A percentile compares a stretch with the other conserved stretches of the same genome.
Conservation (phyloP, 2,888 invertebrate species). For the Tridacna crocea region DNA sequence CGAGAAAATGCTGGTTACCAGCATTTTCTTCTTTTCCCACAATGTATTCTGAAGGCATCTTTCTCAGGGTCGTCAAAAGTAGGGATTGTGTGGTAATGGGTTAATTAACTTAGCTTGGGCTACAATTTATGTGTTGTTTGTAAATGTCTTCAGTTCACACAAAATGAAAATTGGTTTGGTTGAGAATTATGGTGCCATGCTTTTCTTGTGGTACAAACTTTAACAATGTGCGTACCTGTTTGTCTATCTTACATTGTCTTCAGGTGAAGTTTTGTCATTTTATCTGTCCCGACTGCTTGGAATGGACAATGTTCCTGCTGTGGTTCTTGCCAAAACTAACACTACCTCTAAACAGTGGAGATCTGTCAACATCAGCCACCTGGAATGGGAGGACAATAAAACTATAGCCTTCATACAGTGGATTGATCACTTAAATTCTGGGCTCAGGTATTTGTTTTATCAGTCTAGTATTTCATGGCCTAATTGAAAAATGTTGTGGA, state of each 20-base stretch:
- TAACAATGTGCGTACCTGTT: too few relatives aligned
- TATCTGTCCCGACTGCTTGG: conserved; percentile 80
- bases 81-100: too few relatives aligned
- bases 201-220: too few relatives aligned
- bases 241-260: not conserved
- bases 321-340: conserved; percentile 75
- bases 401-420: conserved; percentile 83
- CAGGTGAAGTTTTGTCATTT: conserved; percentile 83
- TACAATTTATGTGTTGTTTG: too few relatives aligned
- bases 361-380: conserved; percentile 62
- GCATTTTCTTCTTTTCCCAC: not conserved
- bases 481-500: too few relatives aligned
- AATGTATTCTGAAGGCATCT: not conserved
- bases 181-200: too few relatives aligned
- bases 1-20: not conserved
- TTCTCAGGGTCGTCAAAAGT: too few relatives aligned
- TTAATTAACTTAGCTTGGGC: too few relatives aligned
- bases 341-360: conserved; percentile 72
- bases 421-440: conserved; percentile 67
- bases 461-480: too few relatives aligned
- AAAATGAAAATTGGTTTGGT: too few relatives aligned
- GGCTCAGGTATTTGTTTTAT: conserved; percentile 25
- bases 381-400: conserved; percentile 76
- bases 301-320: conserved; percentile 81
- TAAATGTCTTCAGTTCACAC: too few relatives aligned